Percentiles rank a stretch among this genome's conserved stretches.
These are phyloP conservation scores for Tenthredo scrophulariae DNA, from an alignment of 2,888 invertebrate species.

Conservation along the genomic window DNA sequence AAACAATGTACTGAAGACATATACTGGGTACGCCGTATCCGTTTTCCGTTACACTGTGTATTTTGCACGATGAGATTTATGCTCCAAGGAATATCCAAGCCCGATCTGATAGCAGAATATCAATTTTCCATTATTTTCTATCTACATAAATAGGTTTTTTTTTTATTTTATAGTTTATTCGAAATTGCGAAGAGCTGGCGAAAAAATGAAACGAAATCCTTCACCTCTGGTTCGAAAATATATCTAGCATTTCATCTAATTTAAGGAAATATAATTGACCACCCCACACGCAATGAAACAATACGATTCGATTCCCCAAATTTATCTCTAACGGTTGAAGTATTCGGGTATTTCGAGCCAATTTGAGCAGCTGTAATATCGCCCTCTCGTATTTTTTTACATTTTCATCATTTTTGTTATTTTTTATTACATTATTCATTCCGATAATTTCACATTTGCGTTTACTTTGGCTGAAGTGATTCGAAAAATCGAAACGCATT, in stretches of 20 bases:
- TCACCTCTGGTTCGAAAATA: background rate
- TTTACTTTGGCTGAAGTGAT: slow-evolving; percentile 10
- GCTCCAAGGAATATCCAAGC: background rate
- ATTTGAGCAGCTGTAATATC: background rate
- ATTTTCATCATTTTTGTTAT: too few relatives aligned
- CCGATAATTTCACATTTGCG: background rate
- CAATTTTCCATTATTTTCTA: background rate
- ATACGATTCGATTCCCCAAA: background rate
- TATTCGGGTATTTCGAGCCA: background rate
- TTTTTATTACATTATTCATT: background rate
- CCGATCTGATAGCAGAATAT: background rate
- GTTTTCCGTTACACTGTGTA: background rate
- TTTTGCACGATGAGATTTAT: background rate
- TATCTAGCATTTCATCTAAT: background rate
- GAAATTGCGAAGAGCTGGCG: background rate
- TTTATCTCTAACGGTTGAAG: slow-evolving; percentile 8
- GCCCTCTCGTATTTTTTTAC: background rate
- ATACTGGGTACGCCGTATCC: background rate
- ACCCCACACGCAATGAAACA: background rate
- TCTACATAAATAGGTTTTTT: background rate
- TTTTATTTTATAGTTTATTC: background rate
- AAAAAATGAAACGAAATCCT: background rate
- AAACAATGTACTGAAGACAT: slow-evolving; percentile 18
- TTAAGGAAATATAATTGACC: background rate
- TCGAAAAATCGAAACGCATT: background rate